These are phyloP conservation scores for Formica aserva DNA, from an alignment of 2,888 invertebrate genomes.

Conservation along the genomic window DNA sequence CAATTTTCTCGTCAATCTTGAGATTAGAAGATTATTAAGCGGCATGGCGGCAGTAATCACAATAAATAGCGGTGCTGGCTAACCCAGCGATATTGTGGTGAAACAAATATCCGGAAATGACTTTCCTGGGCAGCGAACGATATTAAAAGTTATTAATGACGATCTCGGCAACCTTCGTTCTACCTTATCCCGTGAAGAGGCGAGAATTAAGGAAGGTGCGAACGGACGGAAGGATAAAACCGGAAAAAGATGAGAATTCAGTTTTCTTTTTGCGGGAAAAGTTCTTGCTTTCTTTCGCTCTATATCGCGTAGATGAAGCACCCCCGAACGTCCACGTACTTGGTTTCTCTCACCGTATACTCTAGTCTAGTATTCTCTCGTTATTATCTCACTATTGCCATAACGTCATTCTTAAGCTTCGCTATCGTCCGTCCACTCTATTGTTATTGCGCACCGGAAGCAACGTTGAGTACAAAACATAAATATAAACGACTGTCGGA, in stretches of 20 bases:
- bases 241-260: constrained; percentile 68
- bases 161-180: constrained; percentile 53
- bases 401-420: constrained; percentile 53
- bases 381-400: constrained; percentile 67
- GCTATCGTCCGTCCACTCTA: constrained; percentile 48
- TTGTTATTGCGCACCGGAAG: constrained; percentile 54
- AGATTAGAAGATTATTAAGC: constrained; percentile 27
- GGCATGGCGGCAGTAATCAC: constrained; percentile 18
- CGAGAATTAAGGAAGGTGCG: constrained; percentile 57
- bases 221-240: constrained; percentile 55
- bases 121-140: constrained; percentile 59
- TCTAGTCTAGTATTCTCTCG: constrained; percentile 59
- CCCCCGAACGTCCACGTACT: constrained; percentile 53
- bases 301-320: constrained; percentile 59
- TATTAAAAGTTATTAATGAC: constrained; percentile 70
- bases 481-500: constrained; percentile 51
- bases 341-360: constrained; percentile 48
- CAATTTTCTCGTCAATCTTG: constrained; percentile 32
- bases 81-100: constrained; percentile 35
- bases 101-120: constrained; percentile 62
- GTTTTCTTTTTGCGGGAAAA: constrained; percentile 32
- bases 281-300: not conserved
- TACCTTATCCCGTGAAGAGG: constrained; percentile 41
- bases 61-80: constrained; percentile 24
- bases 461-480: constrained; percentile 6